These are phyloP conservation scores for Ischnus inquisitorius DNA, from an alignment of 2,888 invertebrate species.

Conservation along the genomic window DNA sequence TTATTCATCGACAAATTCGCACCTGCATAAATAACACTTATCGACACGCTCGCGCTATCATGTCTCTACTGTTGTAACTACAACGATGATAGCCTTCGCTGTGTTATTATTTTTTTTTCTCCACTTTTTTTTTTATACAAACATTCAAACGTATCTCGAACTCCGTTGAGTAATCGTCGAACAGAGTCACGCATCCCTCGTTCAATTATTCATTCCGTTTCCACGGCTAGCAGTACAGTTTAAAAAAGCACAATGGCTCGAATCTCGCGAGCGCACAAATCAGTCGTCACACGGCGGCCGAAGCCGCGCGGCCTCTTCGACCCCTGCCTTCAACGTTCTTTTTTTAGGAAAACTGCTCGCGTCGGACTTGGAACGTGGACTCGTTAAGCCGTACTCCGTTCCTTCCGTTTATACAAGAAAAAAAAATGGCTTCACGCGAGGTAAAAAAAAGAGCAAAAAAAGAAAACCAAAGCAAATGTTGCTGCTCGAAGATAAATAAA, in stretches of 20 bases:
- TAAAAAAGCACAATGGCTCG: slow-evolving; percentile 10
- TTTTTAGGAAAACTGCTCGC: slow-evolving; percentile 73
- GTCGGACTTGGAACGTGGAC: slow-evolving; percentile 73
- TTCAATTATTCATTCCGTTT: slow-evolving; percentile 40
- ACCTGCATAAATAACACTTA: slow-evolving; percentile 11
- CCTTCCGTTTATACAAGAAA: slow-evolving; percentile 74
- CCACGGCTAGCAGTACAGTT: background rate
- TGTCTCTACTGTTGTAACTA: background rate
- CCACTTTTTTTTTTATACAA: slow-evolving; percentile 2
- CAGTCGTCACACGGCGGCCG: slow-evolving; percentile 11
- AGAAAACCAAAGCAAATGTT: slow-evolving; percentile 25
- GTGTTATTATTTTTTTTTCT: slow-evolving; percentile 4
- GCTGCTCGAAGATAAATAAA: slow-evolving; percentile 56
- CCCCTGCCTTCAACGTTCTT: slow-evolving; percentile 65
- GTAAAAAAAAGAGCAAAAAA: slow-evolving; percentile 58
- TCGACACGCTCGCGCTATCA: background rate
- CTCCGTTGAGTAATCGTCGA: slow-evolving; percentile 28
- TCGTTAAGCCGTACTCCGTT: slow-evolving; percentile 73
- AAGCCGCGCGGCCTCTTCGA: slow-evolving; percentile 26
- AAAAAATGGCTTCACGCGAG: slow-evolving; percentile 73
- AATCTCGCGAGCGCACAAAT: slow-evolving; percentile 10
- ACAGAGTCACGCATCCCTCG: slow-evolving; percentile 18
- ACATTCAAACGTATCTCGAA: slow-evolving; percentile 11
- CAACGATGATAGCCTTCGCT: background rate
- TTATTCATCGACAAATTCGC: background rate